phyloP scores from a whole-genome alignment of 2,113 vertebrate species.

The Furnarius figulus region DNA sequence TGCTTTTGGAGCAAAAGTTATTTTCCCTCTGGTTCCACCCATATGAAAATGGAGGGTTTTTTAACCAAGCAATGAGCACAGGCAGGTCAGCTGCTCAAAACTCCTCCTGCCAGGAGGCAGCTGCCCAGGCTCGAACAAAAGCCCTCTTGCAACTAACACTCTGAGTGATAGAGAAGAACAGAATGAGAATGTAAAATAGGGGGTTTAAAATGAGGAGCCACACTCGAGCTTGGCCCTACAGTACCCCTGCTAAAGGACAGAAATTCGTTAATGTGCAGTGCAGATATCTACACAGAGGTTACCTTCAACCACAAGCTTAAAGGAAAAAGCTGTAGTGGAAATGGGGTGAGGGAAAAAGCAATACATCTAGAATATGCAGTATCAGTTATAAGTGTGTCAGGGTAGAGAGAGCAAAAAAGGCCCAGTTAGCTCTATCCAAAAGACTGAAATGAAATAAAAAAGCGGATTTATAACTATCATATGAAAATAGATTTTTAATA shows the following conservation, averaged over 20 bases:
- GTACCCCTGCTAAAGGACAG: background rate
- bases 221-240: background rate
- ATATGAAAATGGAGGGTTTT: background rate
- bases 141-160: constrained; percentile 31
- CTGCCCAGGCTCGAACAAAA: constrained; percentile 46
- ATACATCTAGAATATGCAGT: background rate
- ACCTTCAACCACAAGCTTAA: background rate
- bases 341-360: background rate
- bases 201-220: constrained; percentile 47
- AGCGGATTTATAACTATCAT: background rate
- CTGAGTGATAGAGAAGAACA: background rate
- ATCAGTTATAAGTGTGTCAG: background rate
- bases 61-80: constrained; percentile 7
- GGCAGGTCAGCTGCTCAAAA: constrained; percentile 25
- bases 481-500: background rate
- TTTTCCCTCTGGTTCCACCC: constrained; percentile 20
- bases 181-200: constrained; percentile 44
- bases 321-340: background rate
- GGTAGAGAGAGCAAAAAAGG: background rate
- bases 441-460: background rate
- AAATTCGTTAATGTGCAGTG: constrained; percentile 18
- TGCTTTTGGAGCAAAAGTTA: background rate
- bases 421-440: background rate
- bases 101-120: constrained; percentile 46
- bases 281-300: constrained; percentile 21